Evolutionary conservation across 2,888 invertebrate species (phyloP).

Genomic region (Aspidiotus rigidus): DNA sequence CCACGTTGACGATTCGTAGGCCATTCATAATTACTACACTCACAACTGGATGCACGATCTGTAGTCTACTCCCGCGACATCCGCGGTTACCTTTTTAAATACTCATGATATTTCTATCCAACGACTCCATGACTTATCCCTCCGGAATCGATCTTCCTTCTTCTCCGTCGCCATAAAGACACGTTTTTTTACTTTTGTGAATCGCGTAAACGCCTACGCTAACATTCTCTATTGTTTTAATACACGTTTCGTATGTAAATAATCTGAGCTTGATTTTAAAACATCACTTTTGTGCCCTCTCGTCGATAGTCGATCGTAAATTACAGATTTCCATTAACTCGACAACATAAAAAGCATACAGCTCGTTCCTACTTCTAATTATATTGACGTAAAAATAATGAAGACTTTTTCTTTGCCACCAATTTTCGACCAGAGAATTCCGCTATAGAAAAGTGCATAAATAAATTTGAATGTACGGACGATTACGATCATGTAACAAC

Average conservation of each 20-base stretch:
- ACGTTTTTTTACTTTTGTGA: constrained; percentile 1
- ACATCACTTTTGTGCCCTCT: not conserved
- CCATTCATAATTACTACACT: not conserved
- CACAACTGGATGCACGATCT: not conserved
- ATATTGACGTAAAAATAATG: not conserved
- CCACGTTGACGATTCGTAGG: no score
- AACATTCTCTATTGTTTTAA: not conserved
- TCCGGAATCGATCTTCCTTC: not conserved
- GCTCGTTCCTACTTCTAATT: not conserved
- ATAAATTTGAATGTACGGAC: no score
- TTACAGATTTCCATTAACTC: not conserved
- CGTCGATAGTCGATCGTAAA: not conserved
- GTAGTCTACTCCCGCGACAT: not conserved
- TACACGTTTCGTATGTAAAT: not conserved
- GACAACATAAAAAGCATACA: not conserved
- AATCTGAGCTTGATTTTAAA: not conserved
- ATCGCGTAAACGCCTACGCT: constrained; percentile 4
- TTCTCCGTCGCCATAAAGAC: not conserved
- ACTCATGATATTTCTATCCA: not conserved
- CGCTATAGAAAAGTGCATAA: no score
- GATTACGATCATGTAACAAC: no score
- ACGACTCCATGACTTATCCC: not conserved
- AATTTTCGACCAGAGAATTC: not conserved
- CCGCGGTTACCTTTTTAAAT: not conserved
- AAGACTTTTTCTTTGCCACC: not conserved